Evolutionary conservation across 2,888 invertebrate genomes (phyloP), one percentile per base, ranked within the genome.

Genomic region (Drosophila aldrichi): DNA sequence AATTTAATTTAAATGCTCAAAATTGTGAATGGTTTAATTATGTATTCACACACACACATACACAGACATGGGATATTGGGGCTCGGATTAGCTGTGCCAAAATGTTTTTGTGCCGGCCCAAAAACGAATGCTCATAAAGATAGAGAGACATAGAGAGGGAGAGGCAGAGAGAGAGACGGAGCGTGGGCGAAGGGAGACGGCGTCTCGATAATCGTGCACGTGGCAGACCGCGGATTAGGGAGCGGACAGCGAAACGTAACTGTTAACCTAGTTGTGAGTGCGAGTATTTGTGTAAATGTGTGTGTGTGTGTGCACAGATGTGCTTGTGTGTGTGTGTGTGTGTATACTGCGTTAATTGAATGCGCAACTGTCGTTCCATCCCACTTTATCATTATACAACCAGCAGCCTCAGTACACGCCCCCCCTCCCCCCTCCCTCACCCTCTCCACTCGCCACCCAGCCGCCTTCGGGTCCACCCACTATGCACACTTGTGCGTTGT

Each of bases 1-100:
- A 84, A 84, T 89, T 84, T 89, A 84, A 89, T 84, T 84, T 87
- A 87, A 84, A 87, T 89, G 79, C 87, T 84, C 87, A 70, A 78
- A 89, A 89, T 84, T 87, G 87, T 81, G 87, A 84, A 84, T 81
- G 77, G 74, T 79, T 89, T 84, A 84, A 84, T 84, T 89, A 89
- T 87, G 89, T 82, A 83, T 88, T 77, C 83, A 72, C 80, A 55
- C 65, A 55, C 65, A n/a, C n/a, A n/a, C n/a, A n/a, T n/a, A n/a
- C n/a, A 22, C 20, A 61, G 61, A 51, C 61, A 32, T 8, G 3
- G 43, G 20, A 51, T 44, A 54, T 16, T 22, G 57, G 68, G 59
- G 70, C 41, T 22, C 4, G 25, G 69, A 73, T 82, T 66, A 79
- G 77, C 73, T 51, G 43, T 49, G 70, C 56, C 65, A 59, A 65